A percentile compares a stretch with the other conserved stretches of the same genome.
Conservation (phyloP, 2,797 vertebrate genomes). For the Cephalopachus bancanus region DNA sequence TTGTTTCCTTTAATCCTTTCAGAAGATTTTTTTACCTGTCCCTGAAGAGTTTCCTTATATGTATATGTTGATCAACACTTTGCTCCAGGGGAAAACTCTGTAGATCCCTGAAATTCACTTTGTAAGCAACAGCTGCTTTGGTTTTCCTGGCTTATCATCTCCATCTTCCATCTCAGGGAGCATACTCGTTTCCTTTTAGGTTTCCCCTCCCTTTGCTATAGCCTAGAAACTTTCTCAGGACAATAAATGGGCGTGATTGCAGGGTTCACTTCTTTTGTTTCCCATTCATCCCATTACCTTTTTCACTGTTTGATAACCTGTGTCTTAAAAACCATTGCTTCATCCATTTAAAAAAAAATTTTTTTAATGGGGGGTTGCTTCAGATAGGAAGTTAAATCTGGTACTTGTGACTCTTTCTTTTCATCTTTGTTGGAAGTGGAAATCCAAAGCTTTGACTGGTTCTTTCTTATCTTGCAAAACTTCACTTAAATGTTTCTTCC, state of each 20-base stretch:
- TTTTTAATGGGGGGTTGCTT: not conserved
- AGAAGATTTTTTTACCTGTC: not conserved
- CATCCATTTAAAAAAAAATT: not conserved
- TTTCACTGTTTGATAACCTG: not conserved
- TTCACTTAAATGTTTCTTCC: conserved; percentile 22
- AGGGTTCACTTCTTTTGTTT: not conserved
- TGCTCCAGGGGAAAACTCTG: not conserved
- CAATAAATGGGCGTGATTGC: not conserved
- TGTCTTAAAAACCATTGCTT: conserved; percentile 49
- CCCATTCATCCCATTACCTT: not conserved
- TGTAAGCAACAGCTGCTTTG: not conserved
- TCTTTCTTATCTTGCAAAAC: not conserved
- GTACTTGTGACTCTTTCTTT: not conserved
- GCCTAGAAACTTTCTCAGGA: not conserved
- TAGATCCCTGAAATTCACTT: not conserved
- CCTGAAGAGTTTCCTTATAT: not conserved
- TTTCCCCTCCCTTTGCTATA: not conserved
- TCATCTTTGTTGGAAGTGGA: not conserved
- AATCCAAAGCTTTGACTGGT: not conserved
- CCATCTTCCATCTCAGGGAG: not conserved
- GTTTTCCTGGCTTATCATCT: not conserved
- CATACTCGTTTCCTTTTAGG: not conserved
- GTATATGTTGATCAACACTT: not conserved
- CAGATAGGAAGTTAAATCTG: not conserved
- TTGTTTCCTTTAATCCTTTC: conserved; percentile 5